Evolutionary conservation across 2,888 invertebrate genomes (phyloP).

Genomic region (Hyposoter dolosus): DNA sequence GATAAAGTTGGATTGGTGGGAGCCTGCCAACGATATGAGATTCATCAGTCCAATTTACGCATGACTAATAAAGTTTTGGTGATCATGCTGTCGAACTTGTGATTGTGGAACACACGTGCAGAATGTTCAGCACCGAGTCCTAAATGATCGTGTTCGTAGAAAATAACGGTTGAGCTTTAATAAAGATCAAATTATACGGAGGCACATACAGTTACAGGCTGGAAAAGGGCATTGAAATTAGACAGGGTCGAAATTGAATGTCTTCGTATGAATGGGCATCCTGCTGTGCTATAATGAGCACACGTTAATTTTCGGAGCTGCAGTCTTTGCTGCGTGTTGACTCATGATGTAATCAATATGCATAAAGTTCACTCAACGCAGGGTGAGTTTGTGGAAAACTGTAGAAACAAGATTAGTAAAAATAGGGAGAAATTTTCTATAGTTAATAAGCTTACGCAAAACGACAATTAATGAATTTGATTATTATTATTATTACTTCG

Average conservation of each 20-base stretch:
- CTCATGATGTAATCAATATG: not conserved
- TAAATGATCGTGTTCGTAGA: not conserved
- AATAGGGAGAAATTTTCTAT: not conserved
- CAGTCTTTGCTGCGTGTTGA: not conserved
- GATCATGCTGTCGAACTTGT: not conserved
- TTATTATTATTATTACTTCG: not conserved
- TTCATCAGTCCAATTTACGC: not conserved
- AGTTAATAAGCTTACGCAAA: not conserved
- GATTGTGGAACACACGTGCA: not conserved
- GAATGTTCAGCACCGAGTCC: not conserved
- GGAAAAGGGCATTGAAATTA: slow-evolving; percentile 4
- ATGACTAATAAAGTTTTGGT: not conserved
- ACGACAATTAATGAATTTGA: not conserved
- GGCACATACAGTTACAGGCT: not conserved
- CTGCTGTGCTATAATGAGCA: not conserved
- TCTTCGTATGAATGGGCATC: not conserved
- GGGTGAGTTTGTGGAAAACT: not conserved
- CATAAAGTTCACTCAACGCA: not conserved
- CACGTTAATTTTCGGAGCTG: slow-evolving; percentile 15
- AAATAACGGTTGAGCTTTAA: not conserved
- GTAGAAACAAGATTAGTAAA: not conserved
- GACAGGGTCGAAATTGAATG: slow-evolving; percentile 22
- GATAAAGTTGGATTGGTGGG: too few relatives aligned
- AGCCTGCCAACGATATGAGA: not conserved
- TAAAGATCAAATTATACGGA: not conserved